These are phyloP conservation scores for Drosophila bifasciata DNA, from an alignment of 1,140 invertebrate species.

Conservation along the genomic window DNA sequence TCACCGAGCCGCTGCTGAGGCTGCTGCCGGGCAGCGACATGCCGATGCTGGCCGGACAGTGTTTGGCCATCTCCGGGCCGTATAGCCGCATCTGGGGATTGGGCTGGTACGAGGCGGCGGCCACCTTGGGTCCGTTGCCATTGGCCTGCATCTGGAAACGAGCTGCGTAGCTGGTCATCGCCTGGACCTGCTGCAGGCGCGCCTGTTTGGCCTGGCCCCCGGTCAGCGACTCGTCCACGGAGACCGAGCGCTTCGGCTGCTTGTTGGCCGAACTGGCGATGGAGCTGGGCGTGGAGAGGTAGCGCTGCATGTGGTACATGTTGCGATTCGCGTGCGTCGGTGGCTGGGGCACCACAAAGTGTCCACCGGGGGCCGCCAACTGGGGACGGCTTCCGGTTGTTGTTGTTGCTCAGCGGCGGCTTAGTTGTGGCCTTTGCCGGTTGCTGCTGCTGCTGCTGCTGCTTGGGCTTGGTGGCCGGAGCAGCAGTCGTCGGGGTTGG, in stretches of 20 bases:
- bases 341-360: constrained; percentile 72
- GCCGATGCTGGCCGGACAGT: constrained; percentile 43
- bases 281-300: constrained; percentile 71
- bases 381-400: constrained; percentile 38
- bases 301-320: constrained; percentile 61
- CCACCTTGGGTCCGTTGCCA: constrained; percentile 12
- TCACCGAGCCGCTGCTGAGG: constrained; percentile 31
- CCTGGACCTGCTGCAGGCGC: constrained; percentile 42
- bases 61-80: constrained; percentile 50
- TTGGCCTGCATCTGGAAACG: constrained; percentile 22
- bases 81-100: constrained; percentile 51
- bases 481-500: not conserved
- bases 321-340: constrained; percentile 34
- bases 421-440: constrained; percentile 12
- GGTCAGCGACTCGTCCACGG: constrained; percentile 63
- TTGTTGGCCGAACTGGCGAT: constrained; percentile 80
- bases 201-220: constrained; percentile 44
- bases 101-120: constrained; percentile 24
- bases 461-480: constrained; percentile 8
- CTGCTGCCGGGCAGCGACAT: constrained; percentile 17
- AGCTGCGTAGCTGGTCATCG: constrained; percentile 30
- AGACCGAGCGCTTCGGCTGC: constrained; percentile 68
- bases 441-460: constrained; percentile 12
- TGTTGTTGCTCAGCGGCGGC: constrained; percentile 40
- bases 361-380: constrained; percentile 19